phyloP scores from a whole-genome alignment of 2,797 vertebrate species.

The Dendrocincla fuliginosa region DNA sequence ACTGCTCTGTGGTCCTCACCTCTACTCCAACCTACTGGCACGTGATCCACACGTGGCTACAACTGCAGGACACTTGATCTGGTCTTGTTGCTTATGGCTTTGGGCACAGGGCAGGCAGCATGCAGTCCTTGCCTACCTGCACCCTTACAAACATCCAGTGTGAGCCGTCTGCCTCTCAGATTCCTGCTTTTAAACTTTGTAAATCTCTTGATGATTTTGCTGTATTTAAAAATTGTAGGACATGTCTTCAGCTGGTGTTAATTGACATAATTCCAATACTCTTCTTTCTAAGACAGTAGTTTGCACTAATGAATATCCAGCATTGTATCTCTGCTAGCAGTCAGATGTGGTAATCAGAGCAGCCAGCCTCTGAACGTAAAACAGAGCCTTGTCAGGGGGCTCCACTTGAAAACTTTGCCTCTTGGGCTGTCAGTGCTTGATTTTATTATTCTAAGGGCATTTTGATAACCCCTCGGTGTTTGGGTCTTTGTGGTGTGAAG shows the following conservation, averaged over 20 bases:
- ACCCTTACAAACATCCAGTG: neutral
- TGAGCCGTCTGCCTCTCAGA: neutral
- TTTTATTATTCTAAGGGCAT: conserved; percentile 57
- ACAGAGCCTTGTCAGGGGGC: conserved; percentile 44
- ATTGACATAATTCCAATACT: conserved; percentile 19
- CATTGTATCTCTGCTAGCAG: neutral
- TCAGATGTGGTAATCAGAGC: conserved; percentile 54
- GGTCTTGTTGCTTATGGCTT: fast-evolving
- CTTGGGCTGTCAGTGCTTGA: conserved; percentile 28
- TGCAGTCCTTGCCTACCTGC: neutral
- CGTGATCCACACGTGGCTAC: fast-evolving
- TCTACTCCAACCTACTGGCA: neutral
- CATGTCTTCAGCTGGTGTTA: neutral
- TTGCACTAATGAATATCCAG: conserved; percentile 32
- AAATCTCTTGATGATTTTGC: neutral
- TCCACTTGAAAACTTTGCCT: conserved; percentile 62
- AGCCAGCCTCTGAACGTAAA: conserved; percentile 19
- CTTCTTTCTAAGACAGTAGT: neutral
- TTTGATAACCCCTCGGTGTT: conserved; percentile 59
- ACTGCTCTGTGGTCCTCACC: neutral
- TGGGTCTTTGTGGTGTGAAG: conserved; percentile 23
- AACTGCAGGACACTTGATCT: neutral
- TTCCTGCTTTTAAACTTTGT: neutral
- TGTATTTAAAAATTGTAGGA: neutral
- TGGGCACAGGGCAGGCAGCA: fast-evolving